Conservation (phyloP, 2,888 invertebrate species). For the Drosophila falleni region DNA sequence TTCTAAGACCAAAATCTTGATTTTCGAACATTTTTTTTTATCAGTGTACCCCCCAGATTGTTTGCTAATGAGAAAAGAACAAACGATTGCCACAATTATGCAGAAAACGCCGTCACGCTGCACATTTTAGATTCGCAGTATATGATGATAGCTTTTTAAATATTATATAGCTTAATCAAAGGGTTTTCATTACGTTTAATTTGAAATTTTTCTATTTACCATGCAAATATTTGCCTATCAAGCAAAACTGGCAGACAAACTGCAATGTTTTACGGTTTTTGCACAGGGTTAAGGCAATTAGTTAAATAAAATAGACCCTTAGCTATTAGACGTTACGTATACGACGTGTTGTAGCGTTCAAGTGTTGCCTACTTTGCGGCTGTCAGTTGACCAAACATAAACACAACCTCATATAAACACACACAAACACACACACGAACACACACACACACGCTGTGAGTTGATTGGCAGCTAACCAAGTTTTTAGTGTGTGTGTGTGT, state of each 20-base stretch:
- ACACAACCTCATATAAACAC: slow-evolving; percentile 1
- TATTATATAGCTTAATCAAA: not conserved
- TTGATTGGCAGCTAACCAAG: slow-evolving; percentile 8
- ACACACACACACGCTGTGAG: no score
- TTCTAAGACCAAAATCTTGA: no score
- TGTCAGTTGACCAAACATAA: slow-evolving; percentile 17
- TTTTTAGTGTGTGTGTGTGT: slow-evolving; percentile 4
- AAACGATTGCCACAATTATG: slow-evolving; percentile 9
- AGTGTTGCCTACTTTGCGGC: slow-evolving; percentile 37
- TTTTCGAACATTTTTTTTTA: no score
- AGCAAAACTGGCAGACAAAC: not conserved
- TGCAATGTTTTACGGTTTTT: not conserved
- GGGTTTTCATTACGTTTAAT: not conserved
- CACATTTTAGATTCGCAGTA: not conserved
- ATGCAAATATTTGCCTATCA: slow-evolving; percentile 10
- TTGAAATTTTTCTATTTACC: not conserved
- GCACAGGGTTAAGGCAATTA: slow-evolving; percentile 3
- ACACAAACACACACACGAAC: not conserved
- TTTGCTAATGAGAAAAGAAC: slow-evolving; percentile 10
- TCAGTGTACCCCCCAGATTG: not conserved
- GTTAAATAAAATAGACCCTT: slow-evolving; percentile 11
- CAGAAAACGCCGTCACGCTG: not conserved
- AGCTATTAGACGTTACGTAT: slow-evolving; percentile 24
- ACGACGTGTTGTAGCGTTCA: slow-evolving; percentile 21
- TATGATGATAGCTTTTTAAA: not conserved